Base-by-base conservation (phyloP, 2,888 invertebrate species). In the Euzophera pinguis region DNA sequence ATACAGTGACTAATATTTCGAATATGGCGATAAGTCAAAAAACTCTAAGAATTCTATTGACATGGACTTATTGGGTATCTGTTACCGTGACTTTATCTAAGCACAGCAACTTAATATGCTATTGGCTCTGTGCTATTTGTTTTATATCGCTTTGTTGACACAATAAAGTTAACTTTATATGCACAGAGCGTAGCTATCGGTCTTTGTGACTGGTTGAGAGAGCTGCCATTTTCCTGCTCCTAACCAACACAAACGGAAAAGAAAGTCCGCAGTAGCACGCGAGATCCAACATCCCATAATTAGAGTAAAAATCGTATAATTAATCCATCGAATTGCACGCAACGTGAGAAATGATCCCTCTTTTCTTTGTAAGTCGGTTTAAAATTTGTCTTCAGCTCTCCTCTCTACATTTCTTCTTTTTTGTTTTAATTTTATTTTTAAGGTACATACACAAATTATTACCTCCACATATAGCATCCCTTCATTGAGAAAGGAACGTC, bases 211-310 rank as follows among this genome's bases (percentile, higher is more conserved):
- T 69, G 67, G 71, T 71, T 75, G 75, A 80, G 85, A 83, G 85
- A 83, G 81, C 66, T 68, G 68, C 58, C 50, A 71, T 81, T 85
- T 85, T 82, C 81, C 84, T 80, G 75, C 77, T 72, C 69, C 72
- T 66, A 73, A 71, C 56, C 59, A 69, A 68, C 16, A 59, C 66
- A 69, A 53, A 56, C 55, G 59, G 63, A 61, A 76, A 81, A 75
- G 78, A 80, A 81, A 81, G 80, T 65, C 39, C 22, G 49, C 27
- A n/a, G 27, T 56, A 51, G 52, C 54, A 29, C 52, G 54, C 50
- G 39, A 50, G 49, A 41, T 50, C 14, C 27, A 29, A 4, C 29
- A 50, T 29, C 39, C 49, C 16, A 50, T 50, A 41, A 50, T 50
- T 50, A 50, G 1, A 29, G 43, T 45, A n/a, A 9, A 13, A 14